Evolutionary conservation across 2,888 invertebrate species (phyloP).

Genomic region (Drosophila anomalata): DNA sequence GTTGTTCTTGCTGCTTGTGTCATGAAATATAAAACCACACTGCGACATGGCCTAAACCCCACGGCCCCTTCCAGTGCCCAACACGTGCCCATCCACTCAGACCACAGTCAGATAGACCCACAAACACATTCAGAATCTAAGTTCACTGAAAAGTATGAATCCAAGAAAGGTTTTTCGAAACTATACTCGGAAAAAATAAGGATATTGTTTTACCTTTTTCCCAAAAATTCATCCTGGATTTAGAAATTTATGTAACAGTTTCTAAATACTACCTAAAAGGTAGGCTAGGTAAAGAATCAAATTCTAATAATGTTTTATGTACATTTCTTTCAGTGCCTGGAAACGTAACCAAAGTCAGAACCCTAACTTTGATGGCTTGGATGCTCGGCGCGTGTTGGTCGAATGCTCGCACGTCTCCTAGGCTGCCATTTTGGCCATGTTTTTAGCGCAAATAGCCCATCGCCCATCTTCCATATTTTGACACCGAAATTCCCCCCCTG

Average conservation of each 20-base stretch:
- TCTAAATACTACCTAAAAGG: too few species aligned
- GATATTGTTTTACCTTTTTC: background rate
- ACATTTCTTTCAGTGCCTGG: background rate
- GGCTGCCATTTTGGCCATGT: constrained; percentile 21
- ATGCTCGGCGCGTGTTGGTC: constrained; percentile 29
- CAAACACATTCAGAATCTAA: background rate
- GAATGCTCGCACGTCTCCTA: constrained; percentile 30
- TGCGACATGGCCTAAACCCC: constrained; percentile 44
- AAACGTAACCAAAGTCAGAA: constrained; percentile 37
- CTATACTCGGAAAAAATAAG: background rate
- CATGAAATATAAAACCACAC: constrained; percentile 67
- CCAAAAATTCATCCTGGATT: background rate
- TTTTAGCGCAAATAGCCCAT: constrained; percentile 24
- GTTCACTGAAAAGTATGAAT: constrained; percentile 1
- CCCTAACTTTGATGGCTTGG: constrained; percentile 47
- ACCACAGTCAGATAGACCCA: constrained; percentile 2
- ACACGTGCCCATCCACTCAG: constrained; percentile 32
- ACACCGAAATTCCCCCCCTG: constrained; percentile 9
- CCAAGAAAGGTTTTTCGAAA: background rate
- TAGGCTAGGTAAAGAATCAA: too few species aligned
- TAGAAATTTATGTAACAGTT: too few species aligned
- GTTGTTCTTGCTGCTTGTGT: constrained; percentile 37
- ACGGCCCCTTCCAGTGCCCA: constrained; percentile 17
- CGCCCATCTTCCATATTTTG: constrained; percentile 13
- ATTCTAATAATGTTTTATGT: too few species aligned